These are phyloP conservation scores for Tenthredo mesomela DNA, from an alignment of 2,888 invertebrate genomes.

Conservation along the genomic window DNA sequence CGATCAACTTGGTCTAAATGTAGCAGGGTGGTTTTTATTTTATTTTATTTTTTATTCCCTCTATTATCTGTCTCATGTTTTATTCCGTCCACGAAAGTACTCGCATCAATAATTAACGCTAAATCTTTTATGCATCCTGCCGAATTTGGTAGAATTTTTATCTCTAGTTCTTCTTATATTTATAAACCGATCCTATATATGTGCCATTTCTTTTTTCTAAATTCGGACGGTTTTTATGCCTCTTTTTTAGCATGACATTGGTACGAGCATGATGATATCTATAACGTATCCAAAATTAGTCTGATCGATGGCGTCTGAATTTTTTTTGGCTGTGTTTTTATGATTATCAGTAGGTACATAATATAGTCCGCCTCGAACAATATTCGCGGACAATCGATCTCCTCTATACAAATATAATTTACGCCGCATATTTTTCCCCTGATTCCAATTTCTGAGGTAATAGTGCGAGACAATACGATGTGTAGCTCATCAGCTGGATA, in stretches of 20 bases:
- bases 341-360: background rate
- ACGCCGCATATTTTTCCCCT: background rate
- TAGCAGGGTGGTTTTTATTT: background rate
- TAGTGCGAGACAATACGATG: background rate
- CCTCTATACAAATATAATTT: background rate
- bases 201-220: background rate
- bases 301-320: background rate
- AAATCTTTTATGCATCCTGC: conserved; percentile 6
- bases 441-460: background rate
- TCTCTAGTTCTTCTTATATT: background rate
- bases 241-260: background rate
- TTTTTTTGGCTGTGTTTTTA: background rate
- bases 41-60: background rate
- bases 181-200: background rate
- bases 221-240: background rate
- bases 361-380: background rate
- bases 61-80: conserved; percentile 14
- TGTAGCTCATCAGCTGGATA: conserved; percentile 1
- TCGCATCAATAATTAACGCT: conserved; percentile 15
- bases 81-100: background rate
- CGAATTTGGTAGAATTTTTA: background rate
- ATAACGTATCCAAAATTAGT: background rate
- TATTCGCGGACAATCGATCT: background rate
- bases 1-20: background rate
- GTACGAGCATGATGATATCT: background rate